phyloP scores from a whole-genome alignment of 2,888 invertebrate species.

The Pilophorus perplexus region DNA sequence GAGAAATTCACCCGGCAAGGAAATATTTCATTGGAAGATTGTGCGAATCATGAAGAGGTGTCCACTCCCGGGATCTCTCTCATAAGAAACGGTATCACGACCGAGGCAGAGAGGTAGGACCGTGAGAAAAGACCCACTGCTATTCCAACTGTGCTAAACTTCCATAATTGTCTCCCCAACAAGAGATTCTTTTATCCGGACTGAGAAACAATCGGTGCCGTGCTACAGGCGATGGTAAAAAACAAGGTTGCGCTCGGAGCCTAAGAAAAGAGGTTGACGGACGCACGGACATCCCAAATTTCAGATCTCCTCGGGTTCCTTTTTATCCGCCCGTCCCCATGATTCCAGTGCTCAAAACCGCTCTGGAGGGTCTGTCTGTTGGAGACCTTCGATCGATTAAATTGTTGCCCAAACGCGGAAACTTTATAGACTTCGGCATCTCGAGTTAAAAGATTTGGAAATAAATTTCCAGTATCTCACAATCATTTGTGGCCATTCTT shows the following conservation, averaged over 20 bases:
- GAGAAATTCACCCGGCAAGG: too few species aligned
- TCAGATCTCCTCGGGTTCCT: not conserved
- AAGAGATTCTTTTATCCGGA: constrained; percentile 27
- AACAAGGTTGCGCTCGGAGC: constrained; percentile 27
- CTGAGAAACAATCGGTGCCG: constrained; percentile 21
- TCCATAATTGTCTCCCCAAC: constrained; percentile 33
- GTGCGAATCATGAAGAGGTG: constrained; percentile 4
- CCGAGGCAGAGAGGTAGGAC: constrained; percentile 8
- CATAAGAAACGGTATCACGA: constrained; percentile 11
- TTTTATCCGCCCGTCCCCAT: not conserved
- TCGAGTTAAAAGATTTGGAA: too few species aligned
- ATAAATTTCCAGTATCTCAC: too few species aligned
- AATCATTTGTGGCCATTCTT: too few species aligned
- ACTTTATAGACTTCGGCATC: too few species aligned
- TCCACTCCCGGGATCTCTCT: constrained; percentile 1
- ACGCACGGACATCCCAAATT: constrained; percentile 29
- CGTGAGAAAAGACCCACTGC: constrained; percentile 25
- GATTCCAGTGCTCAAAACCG: not conserved
- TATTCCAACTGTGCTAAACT: constrained; percentile 33
- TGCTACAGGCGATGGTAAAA: constrained; percentile 25
- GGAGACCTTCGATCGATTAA: not conserved
- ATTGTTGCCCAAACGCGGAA: not conserved
- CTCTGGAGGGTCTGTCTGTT: not conserved
- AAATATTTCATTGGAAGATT: constrained; percentile 5
- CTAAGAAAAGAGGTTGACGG: constrained; percentile 26